A percentile compares a stretch with the other conserved stretches of the same genome.
Evolutionary conservation across 2,888 invertebrate genomes (phyloP).

Genomic region (Ptychoptera albimana): DNA sequence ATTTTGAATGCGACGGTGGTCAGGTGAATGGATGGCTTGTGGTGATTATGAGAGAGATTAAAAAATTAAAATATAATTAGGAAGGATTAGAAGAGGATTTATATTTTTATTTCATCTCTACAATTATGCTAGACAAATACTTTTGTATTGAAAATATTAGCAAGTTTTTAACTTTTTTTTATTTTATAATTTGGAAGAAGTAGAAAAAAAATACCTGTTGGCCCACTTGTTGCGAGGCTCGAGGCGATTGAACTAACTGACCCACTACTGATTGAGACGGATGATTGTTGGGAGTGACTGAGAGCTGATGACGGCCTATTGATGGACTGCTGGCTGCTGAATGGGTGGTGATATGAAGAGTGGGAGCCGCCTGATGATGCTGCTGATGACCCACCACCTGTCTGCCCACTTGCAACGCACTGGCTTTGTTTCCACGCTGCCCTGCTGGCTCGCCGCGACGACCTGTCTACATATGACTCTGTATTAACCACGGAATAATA

Average conservation of each 20-base stretch:
- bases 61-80: too few relatives aligned
- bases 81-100: too few relatives aligned
- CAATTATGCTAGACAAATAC: background rate
- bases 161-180: background rate
- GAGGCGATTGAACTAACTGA: conserved; percentile 51
- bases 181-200: background rate
- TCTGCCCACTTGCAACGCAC: conserved; percentile 59
- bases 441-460: conserved; percentile 73
- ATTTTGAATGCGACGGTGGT: too few relatives aligned
- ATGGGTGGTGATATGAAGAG: conserved; percentile 11
- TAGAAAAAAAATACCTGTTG: conserved; percentile 27
- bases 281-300: conserved; percentile 43
- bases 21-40: too few relatives aligned
- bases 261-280: conserved; percentile 36
- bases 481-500: conserved; percentile 35
- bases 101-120: too few relatives aligned
- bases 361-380: conserved; percentile 10
- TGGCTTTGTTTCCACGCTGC: conserved; percentile 76
- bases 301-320: conserved; percentile 63
- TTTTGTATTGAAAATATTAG: background rate
- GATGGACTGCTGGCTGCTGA: conserved; percentile 19
- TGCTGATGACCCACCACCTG: conserved; percentile 16
- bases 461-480: conserved; percentile 73
- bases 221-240: conserved; percentile 35
- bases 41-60: too few relatives aligned